phyloP scores from a whole-genome alignment of 2,888 invertebrate species.

The Pseudanteris insignis region DNA sequence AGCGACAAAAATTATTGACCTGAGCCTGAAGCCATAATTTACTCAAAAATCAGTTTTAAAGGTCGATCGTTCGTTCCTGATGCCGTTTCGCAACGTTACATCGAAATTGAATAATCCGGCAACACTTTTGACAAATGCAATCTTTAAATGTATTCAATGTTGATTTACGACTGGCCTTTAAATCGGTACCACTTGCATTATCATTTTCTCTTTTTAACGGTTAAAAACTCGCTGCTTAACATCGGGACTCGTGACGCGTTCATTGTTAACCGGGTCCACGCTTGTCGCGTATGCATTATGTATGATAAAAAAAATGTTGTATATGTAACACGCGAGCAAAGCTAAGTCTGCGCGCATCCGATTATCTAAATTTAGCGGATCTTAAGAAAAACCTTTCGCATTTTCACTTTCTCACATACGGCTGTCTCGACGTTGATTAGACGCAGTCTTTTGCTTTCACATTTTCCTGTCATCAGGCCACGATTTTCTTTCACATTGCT shows the following conservation, averaged over 20 bases:
- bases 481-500: slow-evolving; percentile 33
- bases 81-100: too few relatives aligned
- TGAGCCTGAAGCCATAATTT: too few relatives aligned
- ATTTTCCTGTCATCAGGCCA: slow-evolving; percentile 38
- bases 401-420: slow-evolving; percentile 44
- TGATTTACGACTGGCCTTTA: slow-evolving; percentile 18
- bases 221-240: neutral
- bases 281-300: slow-evolving; percentile 23
- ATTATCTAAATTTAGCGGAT: slow-evolving; percentile 38
- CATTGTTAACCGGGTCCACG: slow-evolving; percentile 16
- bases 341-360: slow-evolving; percentile 9
- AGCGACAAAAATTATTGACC: too few relatives aligned
- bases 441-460: slow-evolving; percentile 40
- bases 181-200: slow-evolving; percentile 6
- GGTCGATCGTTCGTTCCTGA: too few relatives aligned
- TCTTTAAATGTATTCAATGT: slow-evolving; percentile 3
- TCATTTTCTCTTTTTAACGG: neutral
- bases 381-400: slow-evolving; percentile 37
- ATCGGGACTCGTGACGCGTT: neutral
- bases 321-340: slow-evolving; percentile 23
- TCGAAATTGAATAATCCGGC: neutral
- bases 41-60: too few relatives aligned
- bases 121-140: slow-evolving; percentile 10
- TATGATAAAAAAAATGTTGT: slow-evolving; percentile 22
- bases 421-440: slow-evolving; percentile 41